A percentile compares a stretch with the other conserved stretches of the same genome.
phyloP scores from a whole-genome alignment of 64 coral and sea anemone species.

The Astreopora myriophthalma region DNA sequence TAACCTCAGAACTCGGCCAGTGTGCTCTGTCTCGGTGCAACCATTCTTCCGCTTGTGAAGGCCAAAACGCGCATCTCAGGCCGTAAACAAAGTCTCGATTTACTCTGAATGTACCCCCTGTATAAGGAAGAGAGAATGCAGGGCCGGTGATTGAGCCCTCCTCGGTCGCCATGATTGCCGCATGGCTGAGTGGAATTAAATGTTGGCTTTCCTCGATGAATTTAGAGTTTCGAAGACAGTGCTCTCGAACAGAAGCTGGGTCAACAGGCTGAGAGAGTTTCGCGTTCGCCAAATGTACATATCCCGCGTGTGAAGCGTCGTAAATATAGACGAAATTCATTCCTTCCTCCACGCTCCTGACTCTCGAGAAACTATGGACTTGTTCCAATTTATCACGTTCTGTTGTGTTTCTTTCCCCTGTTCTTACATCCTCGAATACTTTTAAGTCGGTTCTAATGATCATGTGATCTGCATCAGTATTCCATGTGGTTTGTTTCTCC shows the following conservation, averaged over 20 bases:
- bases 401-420: background rate
- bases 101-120: background rate
- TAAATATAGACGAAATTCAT: conserved; percentile 41
- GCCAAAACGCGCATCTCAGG: conserved; percentile 81
- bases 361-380: background rate
- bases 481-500: conserved; percentile 26
- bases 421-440: conserved; percentile 24
- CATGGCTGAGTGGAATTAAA: conserved; percentile 24
- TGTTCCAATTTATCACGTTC: background rate
- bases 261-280: background rate
- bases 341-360: background rate
- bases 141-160: conserved; percentile 62
- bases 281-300: conserved; percentile 45
- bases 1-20: conserved; percentile 46
- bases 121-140: conserved; percentile 47
- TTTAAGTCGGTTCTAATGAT: conserved; percentile 68
- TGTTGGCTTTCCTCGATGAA: conserved; percentile 64
- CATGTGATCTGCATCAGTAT: conserved; percentile 91
- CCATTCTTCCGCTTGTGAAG: conserved; percentile 84
- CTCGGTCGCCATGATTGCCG: background rate
- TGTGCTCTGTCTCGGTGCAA: conserved; percentile 20
- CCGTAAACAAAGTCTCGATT: conserved; percentile 86
- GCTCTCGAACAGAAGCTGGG: background rate
- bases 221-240: conserved; percentile 44
- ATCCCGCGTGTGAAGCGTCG: conserved; percentile 62